These are phyloP conservation scores for Harlomillsia oculata DNA, from an alignment of 1,140 invertebrate species.

Conservation along the genomic window DNA sequence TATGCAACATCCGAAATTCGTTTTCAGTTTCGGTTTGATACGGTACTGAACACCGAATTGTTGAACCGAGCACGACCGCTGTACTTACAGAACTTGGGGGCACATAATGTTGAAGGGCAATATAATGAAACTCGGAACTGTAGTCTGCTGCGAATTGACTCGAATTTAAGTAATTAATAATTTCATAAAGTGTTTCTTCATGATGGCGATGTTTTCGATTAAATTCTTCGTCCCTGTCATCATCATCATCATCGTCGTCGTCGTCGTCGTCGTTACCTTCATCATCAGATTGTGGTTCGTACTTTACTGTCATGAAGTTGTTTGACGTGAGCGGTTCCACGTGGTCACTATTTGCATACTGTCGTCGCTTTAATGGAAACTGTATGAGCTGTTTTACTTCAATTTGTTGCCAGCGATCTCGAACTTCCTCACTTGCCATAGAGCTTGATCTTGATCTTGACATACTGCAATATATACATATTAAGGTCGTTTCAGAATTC, in stretches of 20 bases:
- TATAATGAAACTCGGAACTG: slow-evolving; percentile 26
- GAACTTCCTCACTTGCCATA: slow-evolving; percentile 10
- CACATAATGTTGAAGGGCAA: slow-evolving; percentile 9
- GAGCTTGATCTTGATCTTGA: slow-evolving; percentile 15
- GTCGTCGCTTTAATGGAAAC: slow-evolving; percentile 10
- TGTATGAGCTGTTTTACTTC: slow-evolving; percentile 25
- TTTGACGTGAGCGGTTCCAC: slow-evolving; percentile 15
- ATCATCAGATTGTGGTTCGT: slow-evolving; percentile 36
- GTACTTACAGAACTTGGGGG: neutral
- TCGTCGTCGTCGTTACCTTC: slow-evolving; percentile 41
- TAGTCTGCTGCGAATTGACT: slow-evolving; percentile 41
- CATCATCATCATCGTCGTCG: slow-evolving; percentile 33
- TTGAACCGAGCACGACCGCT: slow-evolving; percentile 25
- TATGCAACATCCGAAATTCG: slow-evolving; percentile 11
- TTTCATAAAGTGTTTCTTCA: slow-evolving; percentile 17
- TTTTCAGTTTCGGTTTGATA: neutral
- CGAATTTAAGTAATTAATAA: slow-evolving; percentile 50
- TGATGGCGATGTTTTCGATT: neutral
- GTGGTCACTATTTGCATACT: neutral
- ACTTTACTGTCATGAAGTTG: slow-evolving; percentile 25
- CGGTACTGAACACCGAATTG: slow-evolving; percentile 20
- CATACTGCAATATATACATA: neutral
- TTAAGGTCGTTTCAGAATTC: too few relatives aligned
- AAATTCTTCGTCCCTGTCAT: neutral
- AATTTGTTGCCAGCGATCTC: slow-evolving; percentile 17